Evolutionary conservation across 2,113 vertebrate genomes (phyloP), one percentile per base, ranked within the genome.

Genomic region (Cepphus grylle): DNA sequence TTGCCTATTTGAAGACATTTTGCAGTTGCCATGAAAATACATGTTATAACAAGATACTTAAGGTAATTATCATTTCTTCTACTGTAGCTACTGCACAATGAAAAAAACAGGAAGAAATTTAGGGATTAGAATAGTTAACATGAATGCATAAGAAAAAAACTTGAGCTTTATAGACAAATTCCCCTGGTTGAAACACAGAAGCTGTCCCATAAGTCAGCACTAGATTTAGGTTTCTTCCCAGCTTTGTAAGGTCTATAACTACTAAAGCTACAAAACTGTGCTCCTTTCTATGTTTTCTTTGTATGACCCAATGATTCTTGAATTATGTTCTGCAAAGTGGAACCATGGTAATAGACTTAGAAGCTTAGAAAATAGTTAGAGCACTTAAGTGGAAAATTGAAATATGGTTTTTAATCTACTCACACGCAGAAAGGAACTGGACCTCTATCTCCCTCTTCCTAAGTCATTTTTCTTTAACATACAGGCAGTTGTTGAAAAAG

Each of bases 311-410:
- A 40, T 81, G 77, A 91, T 91, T 95, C 69, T 91, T 96, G 78
- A 96, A 95, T 94, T 96, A 94, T 72, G 71, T 87, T 95, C 93
- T 89, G 62, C 86, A 87, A 92, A 91, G 91, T 95, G 86, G 93
- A 97, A 90, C 84, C 40, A 76, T 86, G 23, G 40, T 93, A 93
- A 94, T 89, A 96, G 81, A 89, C 66, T 93, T 81, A 91, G 73
- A 85, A 89, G n/a, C 70, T 95, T 84, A 77, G 56, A 91, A 21
- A 77, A 53, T 86, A 78, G 74, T 93, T 86, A 66, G 81, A 42
- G 84, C 70, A 77, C 49, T 95, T 96, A 90, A 67, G 93, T 93
- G 87, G 94, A 96, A 97, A 97, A 97, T 73, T 88, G 93, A 96
- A 96, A 91, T 95, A 73, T 43, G n/a, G 4, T 58, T 92, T 97